Evolutionary conservation across 2,113 vertebrate species (phyloP), one percentile per base, ranked within the genome.

Genomic region (Sciurus niger): DNA sequence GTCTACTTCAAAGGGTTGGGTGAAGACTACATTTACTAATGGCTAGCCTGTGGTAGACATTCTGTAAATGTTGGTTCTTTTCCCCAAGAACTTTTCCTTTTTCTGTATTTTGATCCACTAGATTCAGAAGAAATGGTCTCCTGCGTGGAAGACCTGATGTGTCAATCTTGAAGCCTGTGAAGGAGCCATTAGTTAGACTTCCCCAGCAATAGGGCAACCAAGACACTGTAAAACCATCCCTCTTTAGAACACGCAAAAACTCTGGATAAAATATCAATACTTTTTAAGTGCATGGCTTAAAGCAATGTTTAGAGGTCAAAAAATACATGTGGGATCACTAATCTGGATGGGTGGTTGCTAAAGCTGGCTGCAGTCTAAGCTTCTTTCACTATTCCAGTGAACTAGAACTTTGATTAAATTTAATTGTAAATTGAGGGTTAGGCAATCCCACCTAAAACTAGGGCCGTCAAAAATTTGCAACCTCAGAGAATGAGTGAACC

Each of bases 1-100:
- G 40, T 24, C 48, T 58, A 1, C 4, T 65, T 58, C 24, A 34
- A 68, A 84, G 40, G 4, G 0, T 0, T 92, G 7, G 24, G 10
- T 63, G 5, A 87, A 20, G 53, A 40, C 32, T 74, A 8, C 16
- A 13, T 43, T 76, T 8, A 76, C 72, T 25, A 40, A 84, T 1
- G 20, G 43, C 14, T 22, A 53, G 17, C 4, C 84, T 28, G 1
- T 6, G 7, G 53, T 4, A 68, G 25, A 60, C 14, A 2, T 18
- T 65, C 63, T 53, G 3, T 16, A 46, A 74, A 2, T 40, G 1
- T 24, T 30, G n/a, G 40, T 18, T 46, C n/a, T 51, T 70, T 72
- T 32, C 6, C 11, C 25, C 55, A 51, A 40, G 51, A 63, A 16
- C 18, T 24, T 63, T 78, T 43, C 18, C 16, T 17, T 80, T 60